Base-by-base conservation (phyloP, 2,113 vertebrate genomes). In the Lanius ludovicianus region DNA sequence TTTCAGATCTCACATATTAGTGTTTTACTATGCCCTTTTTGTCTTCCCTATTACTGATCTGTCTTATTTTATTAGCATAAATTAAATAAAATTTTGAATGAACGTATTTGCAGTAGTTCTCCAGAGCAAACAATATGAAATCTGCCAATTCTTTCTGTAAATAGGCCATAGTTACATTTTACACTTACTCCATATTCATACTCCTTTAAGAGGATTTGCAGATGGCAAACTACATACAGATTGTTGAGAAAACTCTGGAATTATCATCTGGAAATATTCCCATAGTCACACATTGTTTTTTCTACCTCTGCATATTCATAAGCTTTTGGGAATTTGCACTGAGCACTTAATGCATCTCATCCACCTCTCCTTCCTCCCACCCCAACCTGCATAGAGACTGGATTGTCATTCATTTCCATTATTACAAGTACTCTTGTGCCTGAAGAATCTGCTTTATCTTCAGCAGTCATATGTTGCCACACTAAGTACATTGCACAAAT, bases 81-180 rank as follows among this genome's bases (percentile, higher is more conserved):
- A 94, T 94, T 84, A 94, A 94, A 93, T 90, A 49, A 86, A 95
- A 82, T 84, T 95, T 85, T 96, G 92, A 95, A 95, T 90, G 53
- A 95, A 89, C 60, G 65, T 96, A 95, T 97, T 98, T 98, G 92
- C 89, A 95, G 88, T 82, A 75, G 41, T 93, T 95, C 94, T 90
- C 64, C 73, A 96, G 62, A 94, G 69, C 65, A 96, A 95, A 78
- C 90, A 88, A 94, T 95, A 95, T 86, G 50, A 92, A 95, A 87
- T 90, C 90, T 96, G 94, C n/a, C 89, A 95, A 92, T 95, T 97
- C 94, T 95, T 97, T 98, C 96, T 96, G 89, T 91, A 97, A 97
- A 95, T 79, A 96, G 39, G 39, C 27, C 57, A 76, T 46, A 42
- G 68, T 92, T 88, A 73, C 65, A 85, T 91, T 73, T 83, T 89